Evolutionary conservation across 2,797 vertebrate genomes (phyloP).

Genomic region (Myiotriccus ornatus): DNA sequence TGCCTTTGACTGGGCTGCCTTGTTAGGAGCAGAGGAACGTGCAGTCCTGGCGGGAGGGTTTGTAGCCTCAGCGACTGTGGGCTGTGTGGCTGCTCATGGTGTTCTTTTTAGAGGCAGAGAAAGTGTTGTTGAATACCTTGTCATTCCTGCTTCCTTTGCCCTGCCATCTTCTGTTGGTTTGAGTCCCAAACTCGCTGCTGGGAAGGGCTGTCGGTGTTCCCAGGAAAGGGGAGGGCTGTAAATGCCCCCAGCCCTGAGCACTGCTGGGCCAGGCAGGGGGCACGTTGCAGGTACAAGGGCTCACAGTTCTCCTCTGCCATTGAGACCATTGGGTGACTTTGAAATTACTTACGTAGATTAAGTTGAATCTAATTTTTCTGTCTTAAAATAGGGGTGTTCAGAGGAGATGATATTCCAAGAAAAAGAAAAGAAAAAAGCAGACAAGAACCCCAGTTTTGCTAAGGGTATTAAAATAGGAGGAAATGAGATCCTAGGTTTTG

Average conservation of each 20-base stretch:
- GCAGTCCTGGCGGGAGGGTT: background rate
- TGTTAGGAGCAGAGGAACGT: background rate
- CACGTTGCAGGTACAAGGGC: background rate
- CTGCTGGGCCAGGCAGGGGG: background rate
- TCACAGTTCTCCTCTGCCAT: background rate
- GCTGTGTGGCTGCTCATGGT: background rate
- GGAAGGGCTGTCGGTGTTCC: background rate
- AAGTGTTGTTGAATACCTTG: background rate
- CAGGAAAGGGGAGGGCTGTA: background rate
- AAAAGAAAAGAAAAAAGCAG: background rate
- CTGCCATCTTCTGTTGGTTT: background rate
- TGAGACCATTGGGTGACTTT: background rate
- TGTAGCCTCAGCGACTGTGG: background rate
- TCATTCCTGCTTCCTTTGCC: background rate
- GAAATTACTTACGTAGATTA: background rate
- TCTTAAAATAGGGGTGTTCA: background rate
- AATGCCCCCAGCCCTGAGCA: fast-evolving
- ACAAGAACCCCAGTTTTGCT: background rate
- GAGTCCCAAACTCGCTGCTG: background rate
- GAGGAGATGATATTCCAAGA: background rate
- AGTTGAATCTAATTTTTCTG: background rate
- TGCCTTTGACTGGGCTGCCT: background rate
- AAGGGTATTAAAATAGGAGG: constrained; percentile 30
- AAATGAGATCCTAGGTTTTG: background rate
- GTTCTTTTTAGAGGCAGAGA: background rate